Conservation (phyloP, 1,140 invertebrate species). For the Cydia amplana region DNA sequence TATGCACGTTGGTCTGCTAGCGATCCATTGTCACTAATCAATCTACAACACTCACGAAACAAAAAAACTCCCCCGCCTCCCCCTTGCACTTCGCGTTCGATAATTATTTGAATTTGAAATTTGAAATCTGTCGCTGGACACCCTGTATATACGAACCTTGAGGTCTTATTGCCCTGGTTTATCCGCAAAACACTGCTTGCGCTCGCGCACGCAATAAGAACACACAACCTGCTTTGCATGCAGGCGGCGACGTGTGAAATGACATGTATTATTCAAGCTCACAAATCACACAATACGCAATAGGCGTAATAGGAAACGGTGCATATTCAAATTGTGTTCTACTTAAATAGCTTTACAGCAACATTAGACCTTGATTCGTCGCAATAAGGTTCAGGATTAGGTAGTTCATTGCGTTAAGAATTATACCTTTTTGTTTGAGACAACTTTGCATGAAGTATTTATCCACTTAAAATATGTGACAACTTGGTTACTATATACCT, state of each 20-base stretch:
- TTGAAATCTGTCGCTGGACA: not conserved
- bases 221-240: not conserved
- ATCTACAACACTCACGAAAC: no score
- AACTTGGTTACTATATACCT: no score
- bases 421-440: no score
- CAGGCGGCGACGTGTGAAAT: constrained; percentile 17
- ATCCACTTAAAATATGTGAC: no score
- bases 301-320: not conserved
- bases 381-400: not conserved
- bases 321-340: not conserved
- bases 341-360: not conserved
- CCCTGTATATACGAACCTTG: not conserved
- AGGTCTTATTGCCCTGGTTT: not conserved
- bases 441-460: no score
- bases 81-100: no score
- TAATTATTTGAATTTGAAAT: no score
- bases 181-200: not conserved
- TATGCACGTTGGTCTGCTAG: no score
- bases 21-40: no score
- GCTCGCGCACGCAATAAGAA: not conserved
- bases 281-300: not conserved
- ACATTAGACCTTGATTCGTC: no score
- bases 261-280: constrained; percentile 20
- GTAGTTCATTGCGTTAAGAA: not conserved
- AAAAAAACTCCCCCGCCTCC: no score